Evolutionary conservation across 2,797 vertebrate genomes (phyloP).

Genomic region (Novumbra hubbsi): DNA sequence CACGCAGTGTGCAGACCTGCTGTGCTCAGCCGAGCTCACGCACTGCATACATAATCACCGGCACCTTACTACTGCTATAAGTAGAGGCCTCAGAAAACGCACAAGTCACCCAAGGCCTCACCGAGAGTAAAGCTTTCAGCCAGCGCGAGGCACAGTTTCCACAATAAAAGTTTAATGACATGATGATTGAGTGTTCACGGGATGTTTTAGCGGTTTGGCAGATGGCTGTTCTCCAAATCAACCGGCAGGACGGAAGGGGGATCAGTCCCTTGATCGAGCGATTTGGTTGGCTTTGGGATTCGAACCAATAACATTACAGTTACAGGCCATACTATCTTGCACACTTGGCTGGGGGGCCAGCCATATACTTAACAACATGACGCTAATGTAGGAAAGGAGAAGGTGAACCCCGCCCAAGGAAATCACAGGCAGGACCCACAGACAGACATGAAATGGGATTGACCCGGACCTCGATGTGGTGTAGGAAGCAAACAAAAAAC

Average conservation of each 20-base stretch:
- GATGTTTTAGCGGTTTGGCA: neutral
- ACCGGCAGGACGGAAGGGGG: neutral
- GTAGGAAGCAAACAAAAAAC: neutral
- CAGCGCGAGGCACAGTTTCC: neutral
- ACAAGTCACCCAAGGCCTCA: constrained; percentile 6
- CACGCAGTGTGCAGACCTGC: constrained; percentile 28
- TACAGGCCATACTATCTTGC: no score
- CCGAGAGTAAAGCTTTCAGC: neutral
- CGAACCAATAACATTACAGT: no score
- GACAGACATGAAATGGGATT: neutral
- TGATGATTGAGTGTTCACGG: neutral
- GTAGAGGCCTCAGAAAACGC: constrained; percentile 7
- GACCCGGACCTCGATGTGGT: neutral
- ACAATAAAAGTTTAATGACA: neutral
- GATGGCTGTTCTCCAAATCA: constrained; percentile 2
- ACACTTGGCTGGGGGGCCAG: neutral
- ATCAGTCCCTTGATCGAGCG: no score
- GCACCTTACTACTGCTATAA: constrained; percentile 35
- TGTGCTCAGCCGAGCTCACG: constrained; percentile 24
- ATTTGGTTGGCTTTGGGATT: no score
- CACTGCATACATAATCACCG: constrained; percentile 32
- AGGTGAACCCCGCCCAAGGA: neutral
- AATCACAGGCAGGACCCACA: neutral
- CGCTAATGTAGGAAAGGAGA: neutral
- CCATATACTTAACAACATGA: neutral